Conservation (phyloP, 2,888 invertebrate genomes). For the Orchestes rusci region DNA sequence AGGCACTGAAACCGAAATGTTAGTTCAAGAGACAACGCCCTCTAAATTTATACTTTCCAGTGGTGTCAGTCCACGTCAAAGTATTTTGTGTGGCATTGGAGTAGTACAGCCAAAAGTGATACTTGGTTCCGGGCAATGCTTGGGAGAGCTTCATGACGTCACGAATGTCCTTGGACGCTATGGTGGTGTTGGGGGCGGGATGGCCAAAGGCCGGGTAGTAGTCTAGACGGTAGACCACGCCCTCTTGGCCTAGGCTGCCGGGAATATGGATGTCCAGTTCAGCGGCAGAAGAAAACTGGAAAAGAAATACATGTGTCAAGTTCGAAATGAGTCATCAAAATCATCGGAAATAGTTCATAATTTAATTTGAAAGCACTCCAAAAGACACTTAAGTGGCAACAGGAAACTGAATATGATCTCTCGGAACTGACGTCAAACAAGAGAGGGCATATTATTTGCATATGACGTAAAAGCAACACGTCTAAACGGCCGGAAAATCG, state of each 20-base stretch:
- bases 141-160: slow-evolving; percentile 82
- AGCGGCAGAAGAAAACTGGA: slow-evolving; percentile 55
- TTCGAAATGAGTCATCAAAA: too few relatives aligned
- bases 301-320: too few relatives aligned
- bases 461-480: too few relatives aligned
- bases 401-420: too few relatives aligned
- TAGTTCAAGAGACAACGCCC: background rate
- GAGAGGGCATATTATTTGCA: too few relatives aligned
- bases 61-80: slow-evolving; percentile 86
- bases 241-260: slow-evolving; percentile 68
- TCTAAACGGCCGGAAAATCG: too few relatives aligned
- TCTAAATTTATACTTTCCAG: slow-evolving; percentile 64
- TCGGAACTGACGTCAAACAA: too few relatives aligned
- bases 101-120: slow-evolving; percentile 88
- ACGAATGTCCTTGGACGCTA: slow-evolving; percentile 71
- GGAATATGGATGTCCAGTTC: slow-evolving; percentile 88
- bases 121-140: slow-evolving; percentile 84
- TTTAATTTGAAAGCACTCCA: too few relatives aligned
- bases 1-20: slow-evolving; percentile 57
- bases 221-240: slow-evolving; percentile 78
- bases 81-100: slow-evolving; percentile 80
- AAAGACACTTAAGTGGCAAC: too few relatives aligned
- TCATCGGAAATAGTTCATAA: too few relatives aligned
- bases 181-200: slow-evolving; percentile 82
- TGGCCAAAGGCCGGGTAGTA: slow-evolving; percentile 79